Evolutionary conservation across 2,797 vertebrate species (phyloP).

Genomic region (Kryptolebias ocellatus): DNA sequence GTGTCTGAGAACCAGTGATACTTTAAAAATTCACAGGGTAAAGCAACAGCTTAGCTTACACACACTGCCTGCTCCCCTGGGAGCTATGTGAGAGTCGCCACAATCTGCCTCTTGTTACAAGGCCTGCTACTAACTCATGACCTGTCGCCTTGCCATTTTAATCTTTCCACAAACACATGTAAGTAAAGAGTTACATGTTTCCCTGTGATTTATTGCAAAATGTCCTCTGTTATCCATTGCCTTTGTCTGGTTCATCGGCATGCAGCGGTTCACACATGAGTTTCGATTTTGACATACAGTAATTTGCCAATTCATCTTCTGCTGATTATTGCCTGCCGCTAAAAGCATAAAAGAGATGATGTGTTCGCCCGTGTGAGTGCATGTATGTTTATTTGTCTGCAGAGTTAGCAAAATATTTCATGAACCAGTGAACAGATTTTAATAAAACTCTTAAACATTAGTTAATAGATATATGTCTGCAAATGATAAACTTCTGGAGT

Average conservation of each 20-base stretch:
- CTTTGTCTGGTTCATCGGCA: constrained; percentile 46
- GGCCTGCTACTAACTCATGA: constrained; percentile 74
- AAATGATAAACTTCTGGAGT: too few relatives aligned
- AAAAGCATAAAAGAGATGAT: too few relatives aligned
- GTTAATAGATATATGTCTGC: too few relatives aligned
- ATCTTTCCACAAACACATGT: constrained; percentile 79
- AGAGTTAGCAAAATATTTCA: too few relatives aligned
- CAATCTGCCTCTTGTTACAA: constrained; percentile 88
- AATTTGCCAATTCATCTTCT: constrained; percentile 25
- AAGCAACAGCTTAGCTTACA: constrained; percentile 83
- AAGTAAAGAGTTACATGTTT: constrained; percentile 75
- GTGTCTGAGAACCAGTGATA: constrained; percentile 82
- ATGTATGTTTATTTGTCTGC: too few relatives aligned
- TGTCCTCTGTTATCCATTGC: constrained; percentile 63
- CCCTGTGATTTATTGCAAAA: constrained; percentile 67
- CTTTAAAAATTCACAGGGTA: constrained; percentile 89
- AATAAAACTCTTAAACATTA: too few relatives aligned
- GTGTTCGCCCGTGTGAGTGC: too few relatives aligned
- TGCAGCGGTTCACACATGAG: constrained; percentile 2
- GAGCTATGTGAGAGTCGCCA: constrained; percentile 83
- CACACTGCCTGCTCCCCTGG: constrained; percentile 82
- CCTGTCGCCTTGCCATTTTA: constrained; percentile 77
- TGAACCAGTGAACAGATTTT: too few relatives aligned
- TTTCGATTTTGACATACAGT: constrained; percentile 12
- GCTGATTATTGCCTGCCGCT: neutral